Percentiles rank a stretch among this genome's conserved stretches.
These are phyloP conservation scores for Mirza zaza DNA, from an alignment of 2,113 vertebrate species.

Conservation along the genomic window DNA sequence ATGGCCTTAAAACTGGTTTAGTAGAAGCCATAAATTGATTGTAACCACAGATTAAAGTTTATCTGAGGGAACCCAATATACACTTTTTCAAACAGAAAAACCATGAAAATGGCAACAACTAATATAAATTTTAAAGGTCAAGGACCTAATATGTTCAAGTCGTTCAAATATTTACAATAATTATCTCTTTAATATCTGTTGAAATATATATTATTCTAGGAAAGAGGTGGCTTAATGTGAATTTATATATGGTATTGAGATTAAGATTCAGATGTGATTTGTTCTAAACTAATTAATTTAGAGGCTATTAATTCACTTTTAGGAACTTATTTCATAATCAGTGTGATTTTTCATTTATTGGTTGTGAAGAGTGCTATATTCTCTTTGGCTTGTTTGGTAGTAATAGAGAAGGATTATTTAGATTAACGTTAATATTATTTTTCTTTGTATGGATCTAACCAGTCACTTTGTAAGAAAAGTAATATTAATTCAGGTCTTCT, in stretches of 20 bases:
- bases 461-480: conserved; percentile 57
- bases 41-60: neutral
- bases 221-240: neutral
- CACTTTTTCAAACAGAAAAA: conserved; percentile 2
- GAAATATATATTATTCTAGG: conserved; percentile 33
- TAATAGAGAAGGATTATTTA: conserved; percentile 16
- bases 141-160: neutral
- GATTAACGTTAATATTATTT: conserved; percentile 44
- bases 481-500: conserved; percentile 31
- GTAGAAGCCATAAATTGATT: neutral
- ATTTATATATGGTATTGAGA: conserved; percentile 37
- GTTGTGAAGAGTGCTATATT: conserved; percentile 47
- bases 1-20: conserved; percentile 3
- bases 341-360: neutral
- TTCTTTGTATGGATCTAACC: conserved; percentile 24
- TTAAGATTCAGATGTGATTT: conserved; percentile 33
- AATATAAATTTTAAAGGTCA: neutral
- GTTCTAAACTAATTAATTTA: conserved; percentile 42
- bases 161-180: neutral
- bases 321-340: neutral
- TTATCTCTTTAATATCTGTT: neutral
- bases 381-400: conserved; percentile 3
- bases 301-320: conserved; percentile 44
- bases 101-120: neutral
- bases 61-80: neutral